Conservation (phyloP, 2,888 invertebrate species). For the Dryobota labecula region DNA sequence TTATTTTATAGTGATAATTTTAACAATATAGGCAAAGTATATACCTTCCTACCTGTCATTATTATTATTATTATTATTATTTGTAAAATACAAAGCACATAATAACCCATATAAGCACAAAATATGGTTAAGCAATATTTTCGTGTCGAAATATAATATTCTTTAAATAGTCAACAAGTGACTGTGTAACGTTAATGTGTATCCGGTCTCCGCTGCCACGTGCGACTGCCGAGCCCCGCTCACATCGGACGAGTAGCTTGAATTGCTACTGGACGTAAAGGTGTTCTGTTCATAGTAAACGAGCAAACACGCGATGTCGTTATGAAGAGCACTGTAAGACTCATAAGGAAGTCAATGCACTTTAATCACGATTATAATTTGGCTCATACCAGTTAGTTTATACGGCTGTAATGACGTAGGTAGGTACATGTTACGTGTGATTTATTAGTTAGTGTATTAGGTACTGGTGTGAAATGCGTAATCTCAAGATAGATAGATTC, state of each 20-base stretch:
- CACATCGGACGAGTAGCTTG: slow-evolving; percentile 35
- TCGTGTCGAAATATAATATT: slow-evolving; percentile 29
- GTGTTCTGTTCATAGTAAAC: neutral
- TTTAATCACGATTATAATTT: neutral
- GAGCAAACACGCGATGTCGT: neutral
- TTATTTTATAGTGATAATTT: neutral
- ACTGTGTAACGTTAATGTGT: slow-evolving; percentile 51
- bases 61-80: neutral
- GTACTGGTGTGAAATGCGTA: neutral
- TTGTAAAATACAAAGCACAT: neutral
- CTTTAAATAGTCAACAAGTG: slow-evolving; percentile 57
- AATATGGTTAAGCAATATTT: slow-evolving; percentile 2
- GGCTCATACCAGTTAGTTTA: neutral
- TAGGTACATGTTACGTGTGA: neutral
- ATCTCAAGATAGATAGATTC: too few species aligned
- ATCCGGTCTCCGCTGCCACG: slow-evolving; percentile 66
- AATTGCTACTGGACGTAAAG: slow-evolving; percentile 1
- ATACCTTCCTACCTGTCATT: too few species aligned
- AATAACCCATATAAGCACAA: too few species aligned
- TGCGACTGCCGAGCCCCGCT: slow-evolving; percentile 52
- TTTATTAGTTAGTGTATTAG: neutral
- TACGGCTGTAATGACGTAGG: neutral
- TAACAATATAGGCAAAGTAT: neutral
- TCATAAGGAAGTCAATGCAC: neutral
- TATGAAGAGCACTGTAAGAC: neutral